These are phyloP conservation scores for Lydus trimaculatus DNA, from an alignment of 2,888 invertebrate species.

Conservation along the genomic window DNA sequence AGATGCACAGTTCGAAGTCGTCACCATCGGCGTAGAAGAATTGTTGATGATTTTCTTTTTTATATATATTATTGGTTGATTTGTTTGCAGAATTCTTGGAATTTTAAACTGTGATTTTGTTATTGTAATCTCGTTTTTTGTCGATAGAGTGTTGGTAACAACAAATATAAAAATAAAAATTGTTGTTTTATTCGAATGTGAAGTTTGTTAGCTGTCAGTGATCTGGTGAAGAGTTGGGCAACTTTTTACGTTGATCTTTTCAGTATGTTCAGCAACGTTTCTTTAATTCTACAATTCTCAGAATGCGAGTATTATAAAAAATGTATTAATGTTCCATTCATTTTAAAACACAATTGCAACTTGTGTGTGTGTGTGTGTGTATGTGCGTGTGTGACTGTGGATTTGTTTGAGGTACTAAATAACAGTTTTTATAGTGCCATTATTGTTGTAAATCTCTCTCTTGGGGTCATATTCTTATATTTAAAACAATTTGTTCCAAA, in stretches of 20 bases:
- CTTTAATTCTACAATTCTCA: conserved; percentile 55
- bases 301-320: conserved; percentile 49
- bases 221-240: conserved; percentile 45
- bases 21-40: conserved; percentile 37
- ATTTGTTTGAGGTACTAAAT: conserved; percentile 38
- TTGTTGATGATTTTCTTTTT: conserved; percentile 43
- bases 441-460: conserved; percentile 39
- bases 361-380: conserved; percentile 46
- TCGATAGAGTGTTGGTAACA: neutral
- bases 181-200: conserved; percentile 35
- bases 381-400: conserved; percentile 7
- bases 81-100: neutral
- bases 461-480: conserved; percentile 31
- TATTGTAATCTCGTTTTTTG: conserved; percentile 11
- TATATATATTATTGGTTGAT: conserved; percentile 37
- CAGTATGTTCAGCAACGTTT: conserved; percentile 52
- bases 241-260: conserved; percentile 48
- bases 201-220: conserved; percentile 38
- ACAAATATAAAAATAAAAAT: neutral
- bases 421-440: conserved; percentile 43
- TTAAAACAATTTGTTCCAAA: neutral
- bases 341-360: conserved; percentile 57
- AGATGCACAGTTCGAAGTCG: conserved; percentile 57
- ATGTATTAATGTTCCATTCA: conserved; percentile 57
- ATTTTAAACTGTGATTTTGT: conserved; percentile 22